Evolutionary conservation across 2,888 invertebrate species (phyloP), one percentile per base, ranked within the genome.

Genomic region (Ectemnius continuus): DNA sequence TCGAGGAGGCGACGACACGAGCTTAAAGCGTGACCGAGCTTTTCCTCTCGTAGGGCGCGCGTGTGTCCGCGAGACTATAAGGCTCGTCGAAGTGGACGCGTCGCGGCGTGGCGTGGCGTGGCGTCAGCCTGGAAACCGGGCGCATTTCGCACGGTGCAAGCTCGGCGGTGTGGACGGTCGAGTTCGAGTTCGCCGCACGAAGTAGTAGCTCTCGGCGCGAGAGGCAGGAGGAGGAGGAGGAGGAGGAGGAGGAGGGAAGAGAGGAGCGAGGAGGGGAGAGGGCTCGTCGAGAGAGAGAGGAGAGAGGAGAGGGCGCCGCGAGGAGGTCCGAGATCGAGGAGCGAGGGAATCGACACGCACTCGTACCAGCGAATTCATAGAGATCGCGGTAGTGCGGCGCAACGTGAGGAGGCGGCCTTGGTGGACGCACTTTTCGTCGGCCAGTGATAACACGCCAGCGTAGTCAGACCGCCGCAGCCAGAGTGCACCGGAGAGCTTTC

Each of bases 11-110:
- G n/a, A n/a, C n/a, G n/a, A n/a, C n/a, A n/a, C n/a, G 36, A 36
- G 36, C 65, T 69, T 73, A 70, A 80, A 76, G 70, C 70, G 72
- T 73, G 62, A 69, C 70, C 60, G 61, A 72, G 69, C 66, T 64
- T 77, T 73, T 75, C 72, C 63, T 46, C 8, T 36, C 6, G 4
- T 6, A 36, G 8, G 8, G 1, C 5, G 36, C 36, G 36, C 8
- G 36, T 36, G 36, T 36, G 36, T 36, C 8, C 36, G 36, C 61
- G 62, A 20, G 1, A 20, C 20, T 20, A 20, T 20, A 1, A n/a
- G n/a, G n/a, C 20, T 20, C 20, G 20, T 20, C 20, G 23, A 23
- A 23, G 26, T 18, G 16, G 5, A 2, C 16, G n/a, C n/a, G 52
- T 52, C 4, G 11, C 16, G 48, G 1, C 14, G 48, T 6, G 11